Evolutionary conservation across 35 echinoderm and acorn worm species (phyloP).

Genomic region (Heliocidaris tuberculata): DNA sequence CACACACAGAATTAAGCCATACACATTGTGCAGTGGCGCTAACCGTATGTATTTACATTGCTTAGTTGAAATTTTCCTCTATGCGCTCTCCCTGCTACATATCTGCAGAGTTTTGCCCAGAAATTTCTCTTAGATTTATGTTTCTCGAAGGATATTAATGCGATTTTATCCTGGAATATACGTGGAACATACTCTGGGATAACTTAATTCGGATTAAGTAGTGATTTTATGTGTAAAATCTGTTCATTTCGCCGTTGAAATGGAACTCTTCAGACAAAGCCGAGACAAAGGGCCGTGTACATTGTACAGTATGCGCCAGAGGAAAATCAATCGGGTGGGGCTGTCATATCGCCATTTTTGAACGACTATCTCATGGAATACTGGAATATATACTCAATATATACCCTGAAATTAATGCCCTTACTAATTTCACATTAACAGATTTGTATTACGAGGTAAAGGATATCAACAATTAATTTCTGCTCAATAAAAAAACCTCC

Average conservation of each 20-base stretch:
- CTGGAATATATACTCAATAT: constrained; percentile 37
- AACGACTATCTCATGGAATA: background rate
- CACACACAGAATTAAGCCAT: background rate
- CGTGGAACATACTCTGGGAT: constrained; percentile 50
- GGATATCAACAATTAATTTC: background rate
- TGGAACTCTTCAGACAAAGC: constrained; percentile 36
- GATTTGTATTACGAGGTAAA: background rate
- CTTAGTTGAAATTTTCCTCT: constrained; percentile 36
- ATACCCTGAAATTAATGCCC: background rate
- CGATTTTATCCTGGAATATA: constrained; percentile 53
- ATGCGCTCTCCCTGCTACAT: background rate
- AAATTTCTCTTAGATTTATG: constrained; percentile 27
- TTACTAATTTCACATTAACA: constrained; percentile 23
- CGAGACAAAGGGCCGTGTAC: constrained; percentile 22
- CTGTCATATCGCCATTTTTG: background rate
- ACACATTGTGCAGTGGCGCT: background rate
- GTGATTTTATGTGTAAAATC: constrained; percentile 38
- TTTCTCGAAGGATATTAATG: constrained; percentile 49
- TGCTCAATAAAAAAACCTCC: background rate
- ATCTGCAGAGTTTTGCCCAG: constrained; percentile 27
- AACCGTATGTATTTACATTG: constrained; percentile 23
- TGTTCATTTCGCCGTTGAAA: constrained; percentile 36
- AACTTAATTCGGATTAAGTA: constrained; percentile 46
- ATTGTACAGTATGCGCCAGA: constrained; percentile 15
- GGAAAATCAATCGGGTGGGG: constrained; percentile 44